Evolutionary conservation across 2,888 invertebrate genomes (phyloP).

Genomic region (Chymomyza procnemis): DNA sequence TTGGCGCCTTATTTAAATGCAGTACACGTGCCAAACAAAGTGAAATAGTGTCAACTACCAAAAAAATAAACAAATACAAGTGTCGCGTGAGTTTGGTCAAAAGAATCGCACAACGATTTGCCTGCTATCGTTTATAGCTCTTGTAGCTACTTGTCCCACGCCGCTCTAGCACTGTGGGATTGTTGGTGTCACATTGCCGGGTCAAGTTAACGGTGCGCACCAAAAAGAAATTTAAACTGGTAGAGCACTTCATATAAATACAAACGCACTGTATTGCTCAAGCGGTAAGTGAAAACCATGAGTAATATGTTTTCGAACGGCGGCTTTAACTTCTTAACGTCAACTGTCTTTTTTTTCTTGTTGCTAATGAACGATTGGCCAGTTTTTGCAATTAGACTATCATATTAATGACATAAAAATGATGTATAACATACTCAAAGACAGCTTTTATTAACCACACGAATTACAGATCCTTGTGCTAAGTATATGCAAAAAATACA

Average conservation of each 20-base stretch:
- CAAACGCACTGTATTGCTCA: conserved; percentile 12
- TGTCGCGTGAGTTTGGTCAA: background rate
- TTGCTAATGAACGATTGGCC: background rate
- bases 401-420: background rate
- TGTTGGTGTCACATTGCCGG: conserved; percentile 42
- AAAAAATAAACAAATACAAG: background rate
- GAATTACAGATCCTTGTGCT: background rate
- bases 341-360: background rate
- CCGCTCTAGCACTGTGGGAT: background rate
- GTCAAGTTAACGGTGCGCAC: conserved; percentile 62
- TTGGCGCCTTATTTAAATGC: conserved; percentile 1
- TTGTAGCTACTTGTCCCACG: background rate
- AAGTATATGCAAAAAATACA: conserved; percentile 17
- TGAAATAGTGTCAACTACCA: background rate
- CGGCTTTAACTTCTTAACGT: conserved; percentile 28
- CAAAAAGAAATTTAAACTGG: conserved; percentile 64
- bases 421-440: background rate
- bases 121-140: conserved; percentile 16
- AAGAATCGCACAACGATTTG: background rate
- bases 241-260: conserved; percentile 18
- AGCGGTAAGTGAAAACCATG: conserved; percentile 52
- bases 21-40: conserved; percentile 1
- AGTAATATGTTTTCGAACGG: conserved; percentile 20
- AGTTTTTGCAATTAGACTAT: background rate
- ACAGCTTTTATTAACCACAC: background rate